A percentile compares a stretch with the other conserved stretches of the same genome.
These are phyloP conservation scores for Catharus minimus DNA, from an alignment of 2,113 vertebrate genomes.

Conservation along the genomic window DNA sequence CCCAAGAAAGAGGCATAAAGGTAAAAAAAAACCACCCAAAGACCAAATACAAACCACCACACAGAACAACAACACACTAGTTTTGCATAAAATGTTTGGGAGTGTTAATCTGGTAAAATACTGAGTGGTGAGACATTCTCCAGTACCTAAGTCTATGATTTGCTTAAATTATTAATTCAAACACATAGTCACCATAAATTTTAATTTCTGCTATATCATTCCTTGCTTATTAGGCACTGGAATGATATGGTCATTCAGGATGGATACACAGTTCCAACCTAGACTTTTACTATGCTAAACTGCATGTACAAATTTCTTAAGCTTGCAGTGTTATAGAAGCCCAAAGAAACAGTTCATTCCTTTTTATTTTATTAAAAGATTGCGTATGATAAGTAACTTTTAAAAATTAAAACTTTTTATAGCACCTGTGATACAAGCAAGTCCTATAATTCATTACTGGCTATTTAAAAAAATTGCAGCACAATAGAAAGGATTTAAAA, in stretches of 20 bases:
- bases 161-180: background rate
- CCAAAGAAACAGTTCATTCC: background rate
- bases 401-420: background rate
- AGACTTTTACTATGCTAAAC: background rate
- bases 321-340: background rate
- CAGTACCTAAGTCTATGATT: background rate
- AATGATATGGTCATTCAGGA: background rate
- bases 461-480: background rate
- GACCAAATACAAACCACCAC: background rate
- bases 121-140: background rate
- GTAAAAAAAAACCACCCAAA: rapidly evolving
- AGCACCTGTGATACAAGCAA: background rate
- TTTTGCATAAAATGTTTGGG: background rate
- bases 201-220: background rate
- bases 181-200: background rate
- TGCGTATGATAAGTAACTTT: background rate
- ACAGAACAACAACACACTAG: background rate
- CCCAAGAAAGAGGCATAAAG: background rate
- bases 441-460: background rate
- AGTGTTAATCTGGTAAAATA: background rate
- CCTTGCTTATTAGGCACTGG: background rate
- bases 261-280: background rate
- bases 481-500: background rate
- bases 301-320: background rate
- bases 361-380: background rate